phyloP scores from a whole-genome alignment of 2,113 vertebrate genomes.

The Catagonus wagneri region DNA sequence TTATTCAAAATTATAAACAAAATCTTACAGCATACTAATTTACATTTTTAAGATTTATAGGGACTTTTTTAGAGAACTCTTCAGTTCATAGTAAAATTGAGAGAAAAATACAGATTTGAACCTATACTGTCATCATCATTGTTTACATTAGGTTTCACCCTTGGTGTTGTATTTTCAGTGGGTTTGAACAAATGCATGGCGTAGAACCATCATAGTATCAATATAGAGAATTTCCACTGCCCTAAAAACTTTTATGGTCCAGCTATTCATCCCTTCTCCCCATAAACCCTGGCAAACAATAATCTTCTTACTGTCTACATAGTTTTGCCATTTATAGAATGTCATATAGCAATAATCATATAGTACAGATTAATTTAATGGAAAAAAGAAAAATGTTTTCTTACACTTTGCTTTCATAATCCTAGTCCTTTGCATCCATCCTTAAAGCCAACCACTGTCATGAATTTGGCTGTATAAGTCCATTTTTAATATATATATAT shows the following conservation, averaged over 20 bases:
- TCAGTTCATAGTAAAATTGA: not conserved
- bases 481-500: not conserved
- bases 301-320: not conserved
- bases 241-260: not conserved
- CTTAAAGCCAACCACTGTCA: not conserved
- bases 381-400: not conserved
- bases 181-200: not conserved
- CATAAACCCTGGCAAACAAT: not conserved
- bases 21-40: not conserved
- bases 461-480: not conserved
- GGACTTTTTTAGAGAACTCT: not conserved
- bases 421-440: not conserved
- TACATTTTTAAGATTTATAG: not conserved
- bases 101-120: not conserved
- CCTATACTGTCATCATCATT: not conserved
- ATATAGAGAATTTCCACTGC: not conserved
- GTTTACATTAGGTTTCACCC: not conserved
- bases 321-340: not conserved
- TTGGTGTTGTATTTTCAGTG: not conserved
- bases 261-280: not conserved
- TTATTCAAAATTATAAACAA: not conserved
- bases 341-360: not conserved
- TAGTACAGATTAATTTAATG: not conserved
- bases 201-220: not conserved
- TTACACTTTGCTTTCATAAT: not conserved